Evolutionary conservation across 2,113 vertebrate genomes (phyloP), one percentile per base, ranked within the genome.

Genomic region (Apteryx mantelli): DNA sequence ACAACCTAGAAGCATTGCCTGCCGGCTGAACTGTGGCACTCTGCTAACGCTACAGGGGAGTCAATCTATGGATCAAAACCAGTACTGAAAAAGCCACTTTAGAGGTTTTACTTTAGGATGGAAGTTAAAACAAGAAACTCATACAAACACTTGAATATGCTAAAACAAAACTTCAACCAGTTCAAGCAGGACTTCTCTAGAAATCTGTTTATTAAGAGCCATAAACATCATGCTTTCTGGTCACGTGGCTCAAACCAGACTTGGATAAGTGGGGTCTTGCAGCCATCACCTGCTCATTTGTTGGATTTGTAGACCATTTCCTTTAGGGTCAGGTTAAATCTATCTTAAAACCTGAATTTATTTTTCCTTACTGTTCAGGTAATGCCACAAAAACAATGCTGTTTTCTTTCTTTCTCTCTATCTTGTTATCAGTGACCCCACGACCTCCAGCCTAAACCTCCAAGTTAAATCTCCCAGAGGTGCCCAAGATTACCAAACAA

Each of bases 381-480:
- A 96, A 97, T 61, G 82, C 75, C 93, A 97, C 88, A 79, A 94
- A 96, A 85, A 10, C 84, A 90, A 71, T 0, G 14, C 52, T 36
- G 76, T 40, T 97, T 95, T 79, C 89, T 61, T 88, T 71, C 79
- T 86, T 92, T 75, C 77, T 83, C 82, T 86, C 86, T 91, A 85
- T 96, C 97, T 90, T 89, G 94, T 25, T 81, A 96, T 83, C 93
- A 82, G 77, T 44, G 89, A 94, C 95, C 85, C 24, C 65, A 44
- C 0, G 44, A 92, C 96, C 95, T 82, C 76, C 87, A 94, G 91
- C 66, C 95, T 96, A 96, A 97, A 91, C 83, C 86, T 79, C 71
- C 64, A 76, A 95, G 88, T 82, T 95, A 95, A 96, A 95, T 96
- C 96, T 97, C 96, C 95, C 95, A 88, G 95, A 96, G 93, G 95